These are phyloP conservation scores for Molossus molossus DNA, from an alignment of 2,797 vertebrate genomes.

Conservation along the genomic window DNA sequence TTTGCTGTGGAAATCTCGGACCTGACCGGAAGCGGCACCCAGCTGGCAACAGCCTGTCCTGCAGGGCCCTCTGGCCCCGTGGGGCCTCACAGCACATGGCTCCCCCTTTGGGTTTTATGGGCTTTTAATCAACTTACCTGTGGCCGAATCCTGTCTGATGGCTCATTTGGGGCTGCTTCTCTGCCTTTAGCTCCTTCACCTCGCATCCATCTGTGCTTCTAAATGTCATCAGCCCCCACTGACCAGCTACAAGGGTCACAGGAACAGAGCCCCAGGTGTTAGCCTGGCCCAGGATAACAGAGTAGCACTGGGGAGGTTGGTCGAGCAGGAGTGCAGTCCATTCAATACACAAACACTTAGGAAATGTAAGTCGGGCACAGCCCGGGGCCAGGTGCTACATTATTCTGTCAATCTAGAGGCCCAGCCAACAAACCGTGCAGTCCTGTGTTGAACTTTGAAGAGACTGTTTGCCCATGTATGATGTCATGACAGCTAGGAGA, in stretches of 20 bases:
- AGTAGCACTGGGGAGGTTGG: not conserved
- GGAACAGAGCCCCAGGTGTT: not conserved
- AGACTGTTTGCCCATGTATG: not conserved
- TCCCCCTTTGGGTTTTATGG: not conserved
- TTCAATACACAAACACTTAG: conserved; percentile 28
- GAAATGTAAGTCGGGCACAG: not conserved
- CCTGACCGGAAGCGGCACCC: not conserved
- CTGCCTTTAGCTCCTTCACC: not conserved
- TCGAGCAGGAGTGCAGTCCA: not conserved
- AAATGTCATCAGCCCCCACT: not conserved
- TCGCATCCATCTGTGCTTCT: not conserved
- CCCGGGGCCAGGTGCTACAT: not conserved
- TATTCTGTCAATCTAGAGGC: not conserved
- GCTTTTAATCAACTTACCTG: not conserved
- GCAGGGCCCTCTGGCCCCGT: not conserved
- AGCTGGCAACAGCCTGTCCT: not conserved
- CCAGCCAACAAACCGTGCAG: not conserved
- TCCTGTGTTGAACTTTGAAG: not conserved
- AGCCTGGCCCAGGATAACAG: not conserved
- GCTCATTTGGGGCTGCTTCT: not conserved
- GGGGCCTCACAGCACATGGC: no score
- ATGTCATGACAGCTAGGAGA: conserved; percentile 6
- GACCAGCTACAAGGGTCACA: not conserved
- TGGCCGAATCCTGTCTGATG: not conserved
- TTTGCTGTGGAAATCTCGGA: not conserved